Evolutionary conservation across 2,888 invertebrate species (phyloP).

Genomic region (Lobophora halterata): DNA sequence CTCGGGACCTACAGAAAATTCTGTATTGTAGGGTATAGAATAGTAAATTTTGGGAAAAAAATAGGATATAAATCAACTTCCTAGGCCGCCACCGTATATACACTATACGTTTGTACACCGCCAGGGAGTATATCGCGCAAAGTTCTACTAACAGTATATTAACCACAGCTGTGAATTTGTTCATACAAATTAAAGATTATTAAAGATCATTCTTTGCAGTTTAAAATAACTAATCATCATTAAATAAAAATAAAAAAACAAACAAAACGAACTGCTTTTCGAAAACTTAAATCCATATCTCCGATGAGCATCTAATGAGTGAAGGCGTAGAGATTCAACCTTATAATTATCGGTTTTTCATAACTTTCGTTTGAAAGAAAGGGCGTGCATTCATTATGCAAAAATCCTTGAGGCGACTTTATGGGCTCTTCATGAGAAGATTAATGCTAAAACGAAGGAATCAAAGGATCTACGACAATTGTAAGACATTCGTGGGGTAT

Average conservation of each 20-base stretch:
- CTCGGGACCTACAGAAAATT: no score
- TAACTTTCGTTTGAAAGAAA: constrained; percentile 45
- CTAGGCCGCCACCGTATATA: no score
- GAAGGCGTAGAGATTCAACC: constrained; percentile 39
- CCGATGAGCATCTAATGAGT: constrained; percentile 36
- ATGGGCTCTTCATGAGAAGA: constrained; percentile 50
- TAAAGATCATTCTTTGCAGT: no score
- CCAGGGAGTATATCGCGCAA: no score
- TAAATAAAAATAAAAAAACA: not conserved
- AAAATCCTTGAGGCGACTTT: constrained; percentile 43
- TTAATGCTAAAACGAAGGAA: constrained; percentile 55
- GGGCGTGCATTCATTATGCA: constrained; percentile 35
- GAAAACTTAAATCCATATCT: constrained; percentile 18
- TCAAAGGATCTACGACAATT: constrained; percentile 45
- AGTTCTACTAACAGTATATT: no score
- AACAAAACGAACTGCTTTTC: not conserved
- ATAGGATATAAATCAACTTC: no score
- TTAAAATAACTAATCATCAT: not conserved
- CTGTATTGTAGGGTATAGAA: no score
- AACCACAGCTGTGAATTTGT: no score
- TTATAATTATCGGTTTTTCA: constrained; percentile 52
- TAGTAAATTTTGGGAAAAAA: no score
- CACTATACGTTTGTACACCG: no score
- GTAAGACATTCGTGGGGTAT: constrained; percentile 28
- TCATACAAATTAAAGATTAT: no score